These are phyloP conservation scores for Ditula angustiorana DNA, from an alignment of 2,888 invertebrate genomes.

Conservation along the genomic window DNA sequence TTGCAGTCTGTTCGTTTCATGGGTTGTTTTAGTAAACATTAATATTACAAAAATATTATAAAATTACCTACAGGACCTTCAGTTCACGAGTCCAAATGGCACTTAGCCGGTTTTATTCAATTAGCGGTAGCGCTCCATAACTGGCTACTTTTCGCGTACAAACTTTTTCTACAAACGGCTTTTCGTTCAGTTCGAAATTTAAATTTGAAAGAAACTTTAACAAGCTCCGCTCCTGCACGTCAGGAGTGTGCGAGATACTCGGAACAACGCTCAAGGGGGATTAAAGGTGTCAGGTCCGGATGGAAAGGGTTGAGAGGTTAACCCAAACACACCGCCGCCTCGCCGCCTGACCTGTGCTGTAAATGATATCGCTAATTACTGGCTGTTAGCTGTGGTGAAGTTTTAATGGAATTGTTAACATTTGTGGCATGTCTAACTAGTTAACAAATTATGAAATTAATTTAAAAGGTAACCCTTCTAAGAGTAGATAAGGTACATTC, in stretches of 20 bases:
- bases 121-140: no score
- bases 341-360: background rate
- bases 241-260: slow-evolving; percentile 9
- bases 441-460: no score
- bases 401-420: slow-evolving; percentile 1
- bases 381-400: slow-evolving; percentile 2
- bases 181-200: background rate
- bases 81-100: no score
- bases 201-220: background rate
- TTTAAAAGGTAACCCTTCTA: no score
- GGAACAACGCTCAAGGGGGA: slow-evolving; percentile 13
- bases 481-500: no score
- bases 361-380: slow-evolving; percentile 10
- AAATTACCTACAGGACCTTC: no score
- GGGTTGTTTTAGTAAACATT: no score
- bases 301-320: background rate
- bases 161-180: no score
- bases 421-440: background rate
- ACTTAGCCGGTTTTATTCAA: no score
- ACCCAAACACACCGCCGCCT: slow-evolving; percentile 7
- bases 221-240: background rate
- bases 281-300: slow-evolving; percentile 7
- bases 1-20: no score
- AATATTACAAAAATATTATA: no score
- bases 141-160: background rate